phyloP scores from a whole-genome alignment of 2,888 invertebrate genomes.

The Diplolepis rosae region DNA sequence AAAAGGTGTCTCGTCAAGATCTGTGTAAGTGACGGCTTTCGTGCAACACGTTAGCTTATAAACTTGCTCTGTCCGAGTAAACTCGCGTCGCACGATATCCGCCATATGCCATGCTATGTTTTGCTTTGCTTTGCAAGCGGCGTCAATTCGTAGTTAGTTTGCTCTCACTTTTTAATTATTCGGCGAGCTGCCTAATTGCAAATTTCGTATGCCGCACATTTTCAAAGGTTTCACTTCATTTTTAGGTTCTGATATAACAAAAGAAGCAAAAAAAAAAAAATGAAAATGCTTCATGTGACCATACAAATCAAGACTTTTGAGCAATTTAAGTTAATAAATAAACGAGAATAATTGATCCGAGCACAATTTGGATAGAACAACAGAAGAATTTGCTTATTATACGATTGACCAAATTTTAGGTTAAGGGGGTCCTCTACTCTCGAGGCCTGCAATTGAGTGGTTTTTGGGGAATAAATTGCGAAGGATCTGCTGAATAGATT shows the following conservation, averaged over 20 bases:
- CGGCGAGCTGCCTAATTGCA: constrained; percentile 22
- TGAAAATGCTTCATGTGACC: too few relatives aligned
- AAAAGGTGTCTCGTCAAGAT: constrained; percentile 41
- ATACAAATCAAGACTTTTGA: too few relatives aligned
- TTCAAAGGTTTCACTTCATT: constrained; percentile 17
- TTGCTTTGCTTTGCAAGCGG: constrained; percentile 35
- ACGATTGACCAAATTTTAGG: too few relatives aligned
- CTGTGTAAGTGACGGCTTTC: constrained; percentile 51
- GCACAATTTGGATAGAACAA: too few relatives aligned
- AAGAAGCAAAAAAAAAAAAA: neutral
- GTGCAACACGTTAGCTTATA: constrained; percentile 51
- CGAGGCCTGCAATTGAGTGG: too few relatives aligned
- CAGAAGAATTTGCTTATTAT: too few relatives aligned
- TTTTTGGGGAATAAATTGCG: too few relatives aligned
- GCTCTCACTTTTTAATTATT: constrained; percentile 28
- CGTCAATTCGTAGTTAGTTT: constrained; percentile 26
- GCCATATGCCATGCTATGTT: constrained; percentile 51
- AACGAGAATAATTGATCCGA: too few relatives aligned
- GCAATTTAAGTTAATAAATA: too few relatives aligned
- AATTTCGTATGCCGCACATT: constrained; percentile 27
- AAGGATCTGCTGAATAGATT: too few relatives aligned
- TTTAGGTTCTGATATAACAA: constrained; percentile 4
- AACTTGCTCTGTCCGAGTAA: constrained; percentile 33
- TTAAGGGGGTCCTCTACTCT: too few relatives aligned
- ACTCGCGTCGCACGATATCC: constrained; percentile 41